phyloP scores from a whole-genome alignment of 2,888 invertebrate genomes.

The Troides oblongomaculatus region DNA sequence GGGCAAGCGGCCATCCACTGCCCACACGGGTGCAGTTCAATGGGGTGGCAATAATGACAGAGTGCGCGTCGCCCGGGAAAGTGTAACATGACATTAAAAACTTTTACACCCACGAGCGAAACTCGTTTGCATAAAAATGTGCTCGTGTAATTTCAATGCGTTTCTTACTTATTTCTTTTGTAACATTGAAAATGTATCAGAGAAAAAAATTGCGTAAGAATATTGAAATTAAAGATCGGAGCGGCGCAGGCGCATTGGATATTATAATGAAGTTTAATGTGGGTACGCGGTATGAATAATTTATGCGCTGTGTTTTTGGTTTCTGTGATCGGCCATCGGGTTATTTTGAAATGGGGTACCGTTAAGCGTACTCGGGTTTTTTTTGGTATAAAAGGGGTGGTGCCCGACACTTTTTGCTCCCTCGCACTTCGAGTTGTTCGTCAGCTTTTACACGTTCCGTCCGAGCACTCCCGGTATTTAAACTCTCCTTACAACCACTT shows the following conservation, averaged over 20 bases:
- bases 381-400: conserved; percentile 27
- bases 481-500: conserved; percentile 9
- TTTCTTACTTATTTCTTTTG: background rate
- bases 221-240: conserved; percentile 40
- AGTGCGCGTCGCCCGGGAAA: conserved; percentile 11
- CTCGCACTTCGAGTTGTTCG: conserved; percentile 25
- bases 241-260: conserved; percentile 40
- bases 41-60: conserved; percentile 14
- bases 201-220: conserved; percentile 34
- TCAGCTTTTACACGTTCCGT: conserved; percentile 25
- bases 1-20: too few relatives aligned
- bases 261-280: conserved; percentile 54
- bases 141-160: conserved; percentile 24
- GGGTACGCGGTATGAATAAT: conserved; percentile 50
- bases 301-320: conserved; percentile 38
- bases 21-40: background rate
- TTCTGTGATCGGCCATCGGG: conserved; percentile 26
- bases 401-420: conserved; percentile 17
- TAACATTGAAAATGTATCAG: conserved; percentile 28
- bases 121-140: conserved; percentile 25
- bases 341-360: conserved; percentile 25
- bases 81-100: conserved; percentile 22
- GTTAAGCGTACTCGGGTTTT: conserved; percentile 24
- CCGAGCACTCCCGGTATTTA: conserved; percentile 8
- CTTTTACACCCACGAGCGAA: conserved; percentile 23